Percentiles rank a stretch among this genome's conserved stretches.
Conservation (phyloP, 1,140 invertebrate genomes). For the Sminthurinus signatus region DNA sequence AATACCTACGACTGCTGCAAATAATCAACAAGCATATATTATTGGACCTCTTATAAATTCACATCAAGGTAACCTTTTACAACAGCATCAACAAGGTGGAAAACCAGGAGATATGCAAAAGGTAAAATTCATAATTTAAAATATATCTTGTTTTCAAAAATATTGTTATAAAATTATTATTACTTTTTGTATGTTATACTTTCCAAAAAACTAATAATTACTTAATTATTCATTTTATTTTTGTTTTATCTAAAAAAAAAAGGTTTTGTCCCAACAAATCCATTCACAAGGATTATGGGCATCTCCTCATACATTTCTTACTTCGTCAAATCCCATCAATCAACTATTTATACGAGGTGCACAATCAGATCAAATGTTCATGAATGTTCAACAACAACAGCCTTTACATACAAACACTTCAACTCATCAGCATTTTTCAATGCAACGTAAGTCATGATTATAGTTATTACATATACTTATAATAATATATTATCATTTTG, state of each 20-base stretch:
- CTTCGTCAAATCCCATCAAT: constrained; percentile 55
- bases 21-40: constrained; percentile 66
- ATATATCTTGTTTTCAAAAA: not conserved
- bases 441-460: constrained; percentile 35
- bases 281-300: constrained; percentile 62
- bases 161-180: not conserved
- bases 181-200: too few species aligned
- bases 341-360: constrained; percentile 74
- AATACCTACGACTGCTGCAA: constrained; percentile 61
- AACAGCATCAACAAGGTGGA: constrained; percentile 41
- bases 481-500: not conserved
- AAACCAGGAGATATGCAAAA: constrained; percentile 47
- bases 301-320: constrained; percentile 54
- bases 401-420: constrained; percentile 43
- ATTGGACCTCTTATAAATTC: constrained; percentile 69
- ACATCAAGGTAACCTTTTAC: constrained; percentile 57
- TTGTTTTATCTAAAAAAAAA: too few species aligned
- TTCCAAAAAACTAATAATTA: too few species aligned
- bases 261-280: constrained; percentile 42
- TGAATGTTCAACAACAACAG: constrained; percentile 74
- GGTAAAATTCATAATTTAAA: constrained; percentile 28
- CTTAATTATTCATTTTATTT: too few species aligned
- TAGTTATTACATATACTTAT: constrained; percentile 1
- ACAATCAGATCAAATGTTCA: constrained; percentile 77
- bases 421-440: constrained; percentile 38